Base-by-base conservation (phyloP, 1,140 invertebrate species). In the Tyrophagus putrescentiae region DNA sequence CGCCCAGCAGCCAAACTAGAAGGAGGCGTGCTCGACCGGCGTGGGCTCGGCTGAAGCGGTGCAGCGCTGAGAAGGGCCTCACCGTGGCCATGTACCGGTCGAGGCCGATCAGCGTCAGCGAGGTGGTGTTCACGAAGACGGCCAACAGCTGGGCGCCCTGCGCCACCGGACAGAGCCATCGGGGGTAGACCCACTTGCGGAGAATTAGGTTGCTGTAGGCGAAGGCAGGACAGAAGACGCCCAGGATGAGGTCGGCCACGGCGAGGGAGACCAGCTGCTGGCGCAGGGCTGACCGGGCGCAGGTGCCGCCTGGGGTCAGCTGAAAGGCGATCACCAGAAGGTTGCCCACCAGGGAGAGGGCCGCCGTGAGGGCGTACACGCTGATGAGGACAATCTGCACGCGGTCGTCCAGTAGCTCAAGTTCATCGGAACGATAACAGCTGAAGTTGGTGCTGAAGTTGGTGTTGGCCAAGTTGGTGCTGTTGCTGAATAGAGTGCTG, bases 91-190 rank as follows among this genome's bases (percentile, higher is more conserved):
- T 33, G 7, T 54, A 54, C 11, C 52, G 6, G 31, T 54, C 52
- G 39, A 54, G 31, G 6, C 52, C 52, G 52, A 54, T 54, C 9
- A 54, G 6, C n/a, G 11, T 54, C 52, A 54, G 25, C 11, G 29
- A 32, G 7, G 39, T 33, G 6, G 52, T 6, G 7, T 28, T 54
- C 11, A 54, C 28, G 9, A 32, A 25, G 18, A 54, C 52, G 9
- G 11, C 31, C 52, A 41, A 32, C 11, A 32, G 25, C 39, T 54
- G 52, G 25, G 25, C 29, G 23, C 9, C 31, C 25, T 54, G 52
- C 18, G 28, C 52, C 13, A 32, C 25, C 7, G 52, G 52, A 32
- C 52, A 54, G 6, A 54, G 52, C 52, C 52, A 54, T 7, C 7
- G 7, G 21, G 21, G 29, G 23, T 32, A 54, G 21, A 54, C 39